Evolutionary conservation across 2,113 vertebrate species (phyloP), one percentile per base, ranked within the genome.

Genomic region (Spilogale gracilis): DNA sequence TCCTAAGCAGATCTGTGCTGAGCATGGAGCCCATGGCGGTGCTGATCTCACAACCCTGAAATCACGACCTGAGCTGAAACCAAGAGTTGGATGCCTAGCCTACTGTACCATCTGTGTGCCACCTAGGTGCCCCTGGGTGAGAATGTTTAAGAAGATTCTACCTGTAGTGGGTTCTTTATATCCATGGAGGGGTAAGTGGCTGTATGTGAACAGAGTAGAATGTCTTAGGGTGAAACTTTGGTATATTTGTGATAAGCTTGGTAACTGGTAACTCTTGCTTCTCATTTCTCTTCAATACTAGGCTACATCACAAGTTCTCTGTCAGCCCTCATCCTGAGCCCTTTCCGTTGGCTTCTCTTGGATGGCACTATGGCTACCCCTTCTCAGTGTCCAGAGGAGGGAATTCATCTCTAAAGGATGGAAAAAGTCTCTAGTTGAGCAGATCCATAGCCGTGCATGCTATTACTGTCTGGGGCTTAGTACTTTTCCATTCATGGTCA

Each of bases 401-500:
- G 43, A 69, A 54, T 81, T 38, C 38, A 58, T 76, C 65, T 89
- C 48, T 63, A 65, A 82, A 92, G 43, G 56, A 91, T 95, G 65
- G 83, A 89, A 45, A 38, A 78, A 38, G n/a, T 78, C 48, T 95
- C 58, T 52, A 38, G 52, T 58, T 88, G 94, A 95, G 58, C 83
- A 94, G 63, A 83, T 48, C 61, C 38, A 60, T 38, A 63, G 78
- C 67, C 30, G 10, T 45, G 43, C 50, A 82, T 18, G 27, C 32
- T 32, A 82, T 1, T 27, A 63, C 56, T 82, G 60, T n/a, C 2
- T 79, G n/a, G 82, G 25, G 80, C 54, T 80, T 79, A 25, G 32
- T 69, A 73, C 92, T 98, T 97, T 97, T 94, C 97, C 92, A 93
- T 98, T 97, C 97, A 87, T 89, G 93, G 81, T 89, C 92, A 82